Evolutionary conservation across 2,797 vertebrate genomes (phyloP), one percentile per base, ranked within the genome.

Genomic region (Mycteria americana): DNA sequence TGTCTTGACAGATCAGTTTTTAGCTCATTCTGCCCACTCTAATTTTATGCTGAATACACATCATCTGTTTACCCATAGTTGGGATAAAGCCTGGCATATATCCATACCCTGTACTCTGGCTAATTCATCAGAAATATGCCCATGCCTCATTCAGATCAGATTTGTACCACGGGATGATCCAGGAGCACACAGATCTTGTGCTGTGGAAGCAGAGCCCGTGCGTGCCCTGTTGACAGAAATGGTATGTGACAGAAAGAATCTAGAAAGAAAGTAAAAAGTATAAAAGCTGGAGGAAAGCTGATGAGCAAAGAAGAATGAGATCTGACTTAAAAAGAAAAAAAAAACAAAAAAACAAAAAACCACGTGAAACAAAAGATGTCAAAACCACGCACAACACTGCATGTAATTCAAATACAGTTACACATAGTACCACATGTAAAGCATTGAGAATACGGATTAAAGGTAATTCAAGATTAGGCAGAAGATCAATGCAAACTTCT

Each of bases 1-100:
- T 97, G 96, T 96, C 96, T 96, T 96, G 95, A 96, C 95, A 96
- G 95, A 97, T 96, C 95, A 96, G 89, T 93, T 96, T 96, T 94
- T 96, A 96, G 78, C 96, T 97, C 91, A 92, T 95, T 85, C 92
- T 96, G 91, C 96, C 94, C 96, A 93, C 95, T 96, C 94, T 94
- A 88, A 96, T 94, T 97, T 93, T 96, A 83, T 94, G 82, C 92
- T 0, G 69, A 96, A 93, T 89, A 96, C 94, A 93, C 89, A 96
- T 96, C 96, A 91, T 94, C 94, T 97, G 95, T 97, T 96, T 96
- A 94, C 76, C 72, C 95, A n/a, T 80, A 85, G 87, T 3, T 80
- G 81, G 89, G 94, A 94, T 91, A 93, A 94, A 95, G 30, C 68
- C 85, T 97, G 96, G 89, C 89, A 92, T 92, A 91, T 74, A 96